Base-by-base conservation (phyloP, 2,797 vertebrate species). In the Bryconaethiops microstoma region DNA sequence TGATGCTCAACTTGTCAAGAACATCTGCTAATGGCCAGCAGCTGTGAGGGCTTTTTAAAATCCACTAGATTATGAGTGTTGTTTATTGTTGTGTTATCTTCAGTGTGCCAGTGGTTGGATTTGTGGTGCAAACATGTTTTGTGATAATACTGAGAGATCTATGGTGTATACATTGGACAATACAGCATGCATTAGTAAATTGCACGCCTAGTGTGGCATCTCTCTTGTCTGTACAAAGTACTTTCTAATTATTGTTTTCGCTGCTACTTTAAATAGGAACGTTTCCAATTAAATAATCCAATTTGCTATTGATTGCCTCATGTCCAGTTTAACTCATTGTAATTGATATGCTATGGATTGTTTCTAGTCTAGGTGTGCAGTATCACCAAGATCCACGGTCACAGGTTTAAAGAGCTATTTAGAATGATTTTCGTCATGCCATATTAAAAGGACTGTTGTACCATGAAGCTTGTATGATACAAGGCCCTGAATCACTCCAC, bases 241-340 rank as follows among this genome's bases (percentile, higher is more conserved):
- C 35, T 62, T 75, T 69, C 14, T 75, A 80, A 68, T 60, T 65
- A 69, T 23, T 50, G 19, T 35, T 65, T 55, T 39, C 21, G 0
- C 40, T 39, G 2, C 1, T 39, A 64, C 40, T 63, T 59, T 21
- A 74, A 74, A 74, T 60, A 23, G 35, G 59, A 54, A 74, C 35
- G 2, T 42, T 74, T 59, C 54, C 71, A 74, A 74, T 74, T 74
- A 74, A 74, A 42, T 35, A 59, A 74, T 59, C 54, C 35, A 48
- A 75, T 62, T 52, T 23, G 54, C 50, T 14, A 45, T 64, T 39
- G 62, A 42, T 35, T 59, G 21, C 23, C 35, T 13, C 39, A 10
- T 76, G 42, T 76, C 62, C 40, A 14, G 17, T 76, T 81, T 71
- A 52, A 21, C 25, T 12, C 25, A 35, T n/a, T n/a, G 45, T 62